Base-by-base conservation (phyloP, 2,888 invertebrate species). In the Latheticus oryzae region DNA sequence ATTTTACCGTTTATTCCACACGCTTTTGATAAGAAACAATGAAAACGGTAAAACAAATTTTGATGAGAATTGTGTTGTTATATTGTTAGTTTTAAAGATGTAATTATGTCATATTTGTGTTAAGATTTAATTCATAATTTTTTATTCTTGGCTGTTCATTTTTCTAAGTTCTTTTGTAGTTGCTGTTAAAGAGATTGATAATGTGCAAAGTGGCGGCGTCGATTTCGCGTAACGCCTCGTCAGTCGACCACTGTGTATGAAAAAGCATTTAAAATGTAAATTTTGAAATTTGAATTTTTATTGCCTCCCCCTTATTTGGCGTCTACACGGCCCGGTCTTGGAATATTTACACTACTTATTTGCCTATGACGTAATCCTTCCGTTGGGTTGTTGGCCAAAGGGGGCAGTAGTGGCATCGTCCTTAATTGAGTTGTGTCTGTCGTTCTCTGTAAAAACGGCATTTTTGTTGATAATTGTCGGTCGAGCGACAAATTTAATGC, bases 211-310 rank as follows among this genome's bases (percentile, higher is more conserved):
- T 42, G 26, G 40, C 24, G 13, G 21, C 32, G 38, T 13, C 70
- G 66, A 70, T 71, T 72, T 68, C 69, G 64, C 67, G 72, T 71
- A 69, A 72, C 71, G 74, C 72, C 71, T 71, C 71, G 69, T 63
- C 69, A 66, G 65, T 66, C 54, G 69, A 67, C 70, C 69, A 69
- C 70, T 66, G 72, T 72, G 71, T 74, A 73, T 73, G 75, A 73
- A 73, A 75, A 76, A 73, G 73, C 76, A 75, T 76, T 77, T 76
- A 77, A 77, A 76, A 76, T 77, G 76, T 73, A 77, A 77, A 77
- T 77, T 65, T 64, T 51, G 62, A 72, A 75, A 77, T 77, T 77
- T 76, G 76, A 77, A 77, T 77, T 77, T 76, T 76, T 76, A 77
- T 76, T 76, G 71, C 70, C 64, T 62, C 64, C 50, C 58, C 17